These are phyloP conservation scores for Stegophylla sp. DNA, from an alignment of 2,888 invertebrate genomes.

Conservation along the genomic window DNA sequence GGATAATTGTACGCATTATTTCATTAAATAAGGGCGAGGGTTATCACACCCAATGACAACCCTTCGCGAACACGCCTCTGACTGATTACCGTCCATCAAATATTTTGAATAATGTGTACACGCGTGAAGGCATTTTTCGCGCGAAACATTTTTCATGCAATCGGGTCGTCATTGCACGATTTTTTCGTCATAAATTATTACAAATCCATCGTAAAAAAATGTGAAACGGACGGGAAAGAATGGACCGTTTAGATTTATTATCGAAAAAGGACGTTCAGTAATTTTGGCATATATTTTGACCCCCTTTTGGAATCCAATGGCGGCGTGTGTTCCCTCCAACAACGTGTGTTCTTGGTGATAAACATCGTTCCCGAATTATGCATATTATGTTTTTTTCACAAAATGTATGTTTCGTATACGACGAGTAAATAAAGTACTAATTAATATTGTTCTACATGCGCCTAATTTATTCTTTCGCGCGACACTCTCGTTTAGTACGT, in stretches of 20 bases:
- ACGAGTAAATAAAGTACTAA: too few species aligned
- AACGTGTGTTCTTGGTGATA: background rate
- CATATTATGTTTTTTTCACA: background rate
- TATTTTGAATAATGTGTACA: too few species aligned
- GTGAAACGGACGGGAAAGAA: background rate
- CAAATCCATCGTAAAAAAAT: constrained; percentile 10
- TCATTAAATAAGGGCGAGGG: too few species aligned
- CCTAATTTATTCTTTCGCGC: background rate
- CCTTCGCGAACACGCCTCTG: too few species aligned
- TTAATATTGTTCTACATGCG: too few species aligned
- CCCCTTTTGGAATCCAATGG: background rate
- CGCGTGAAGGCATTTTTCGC: background rate
- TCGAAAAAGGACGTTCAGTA: background rate
- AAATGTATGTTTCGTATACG: too few species aligned
- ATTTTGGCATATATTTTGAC: background rate
- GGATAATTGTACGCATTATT: too few species aligned
- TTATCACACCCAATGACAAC: too few species aligned
- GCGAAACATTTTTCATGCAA: constrained; percentile 2
- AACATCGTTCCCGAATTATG: background rate
- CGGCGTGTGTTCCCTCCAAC: background rate
- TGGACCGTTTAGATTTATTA: background rate
- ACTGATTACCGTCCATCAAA: too few species aligned
- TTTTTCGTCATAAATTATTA: constrained; percentile 7
- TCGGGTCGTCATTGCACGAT: background rate
- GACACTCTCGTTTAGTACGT: background rate